Percentiles rank a stretch among this genome's conserved stretches.
Conservation (phyloP, 2,113 vertebrate species). For the Phodopus roborovskii region DNA sequence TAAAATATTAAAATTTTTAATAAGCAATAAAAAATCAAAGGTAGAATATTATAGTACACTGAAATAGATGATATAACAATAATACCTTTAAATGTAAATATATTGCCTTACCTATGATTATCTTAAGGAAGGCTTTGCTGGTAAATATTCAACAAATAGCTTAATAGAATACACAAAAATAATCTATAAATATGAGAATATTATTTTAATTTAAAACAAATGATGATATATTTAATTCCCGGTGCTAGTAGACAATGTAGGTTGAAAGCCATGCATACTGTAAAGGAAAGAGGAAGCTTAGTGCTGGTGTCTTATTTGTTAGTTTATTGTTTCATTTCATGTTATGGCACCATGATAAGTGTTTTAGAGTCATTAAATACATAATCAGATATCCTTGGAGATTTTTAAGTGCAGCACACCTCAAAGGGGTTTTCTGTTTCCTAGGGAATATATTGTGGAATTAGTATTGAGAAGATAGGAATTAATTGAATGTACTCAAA, state of each 20-base stretch:
- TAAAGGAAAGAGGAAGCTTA: background rate
- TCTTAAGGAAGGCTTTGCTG: background rate
- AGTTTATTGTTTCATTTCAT: background rate
- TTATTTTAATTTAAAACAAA: background rate
- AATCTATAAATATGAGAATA: background rate
- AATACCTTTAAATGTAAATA: background rate
- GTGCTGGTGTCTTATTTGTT: background rate
- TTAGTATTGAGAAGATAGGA: background rate
- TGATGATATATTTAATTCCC: background rate
- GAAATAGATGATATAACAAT: background rate
- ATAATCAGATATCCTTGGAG: background rate
- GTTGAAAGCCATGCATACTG: background rate
- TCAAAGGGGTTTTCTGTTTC: background rate
- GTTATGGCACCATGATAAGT: background rate
- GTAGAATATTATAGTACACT: too few species aligned
- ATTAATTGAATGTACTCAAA: background rate
- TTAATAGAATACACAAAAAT: background rate
- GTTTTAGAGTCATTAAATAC: background rate
- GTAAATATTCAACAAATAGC: background rate
- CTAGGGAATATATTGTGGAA: background rate
- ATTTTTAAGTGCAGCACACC: background rate
- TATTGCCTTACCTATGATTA: background rate
- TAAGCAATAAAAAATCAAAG: too few species aligned
- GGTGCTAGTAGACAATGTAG: background rate
- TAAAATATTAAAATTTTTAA: background rate